A percentile compares a stretch with the other conserved stretches of the same genome.
These are phyloP conservation scores for Sphyrna mokarran DNA, from an alignment of 2,113 vertebrate genomes.

Conservation along the genomic window DNA sequence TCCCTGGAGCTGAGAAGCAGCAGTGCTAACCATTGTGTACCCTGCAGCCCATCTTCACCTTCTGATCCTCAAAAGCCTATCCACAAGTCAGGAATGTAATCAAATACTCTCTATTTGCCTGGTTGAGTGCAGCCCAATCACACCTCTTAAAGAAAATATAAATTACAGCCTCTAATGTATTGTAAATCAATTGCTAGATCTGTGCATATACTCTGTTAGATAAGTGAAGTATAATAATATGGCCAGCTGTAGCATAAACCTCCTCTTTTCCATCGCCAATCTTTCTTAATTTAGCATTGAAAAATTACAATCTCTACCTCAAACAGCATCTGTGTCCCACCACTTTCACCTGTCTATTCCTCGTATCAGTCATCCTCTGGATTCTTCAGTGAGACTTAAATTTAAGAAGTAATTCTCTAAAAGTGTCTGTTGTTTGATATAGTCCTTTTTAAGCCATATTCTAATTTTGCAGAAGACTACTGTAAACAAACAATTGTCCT, in stretches of 20 bases:
- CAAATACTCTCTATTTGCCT: too few species aligned
- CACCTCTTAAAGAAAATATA: too few species aligned
- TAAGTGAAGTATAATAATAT: neutral
- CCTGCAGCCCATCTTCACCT: too few species aligned
- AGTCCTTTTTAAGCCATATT: neutral
- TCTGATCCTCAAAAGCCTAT: too few species aligned
- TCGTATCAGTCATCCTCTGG: neutral
- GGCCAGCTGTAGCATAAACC: neutral
- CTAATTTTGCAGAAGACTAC: neutral
- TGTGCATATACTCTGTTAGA: neutral
- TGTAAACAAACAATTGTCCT: neutral
- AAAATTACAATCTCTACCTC: neutral
- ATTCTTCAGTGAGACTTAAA: neutral
- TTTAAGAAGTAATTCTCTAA: neutral
- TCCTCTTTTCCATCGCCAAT: neutral
- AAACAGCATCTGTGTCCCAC: neutral
- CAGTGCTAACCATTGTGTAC: too few species aligned
- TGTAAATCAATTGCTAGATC: neutral
- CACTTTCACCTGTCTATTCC: neutral
- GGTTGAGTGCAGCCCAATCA: too few species aligned
- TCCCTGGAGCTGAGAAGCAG: too few species aligned
- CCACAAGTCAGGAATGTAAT: too few species aligned
- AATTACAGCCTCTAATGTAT: neutral
- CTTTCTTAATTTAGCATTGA: neutral
- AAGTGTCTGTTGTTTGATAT: neutral